phyloP scores from a whole-genome alignment of 92 coral and sea anemone genomes.

The Heliopora coerulea region DNA sequence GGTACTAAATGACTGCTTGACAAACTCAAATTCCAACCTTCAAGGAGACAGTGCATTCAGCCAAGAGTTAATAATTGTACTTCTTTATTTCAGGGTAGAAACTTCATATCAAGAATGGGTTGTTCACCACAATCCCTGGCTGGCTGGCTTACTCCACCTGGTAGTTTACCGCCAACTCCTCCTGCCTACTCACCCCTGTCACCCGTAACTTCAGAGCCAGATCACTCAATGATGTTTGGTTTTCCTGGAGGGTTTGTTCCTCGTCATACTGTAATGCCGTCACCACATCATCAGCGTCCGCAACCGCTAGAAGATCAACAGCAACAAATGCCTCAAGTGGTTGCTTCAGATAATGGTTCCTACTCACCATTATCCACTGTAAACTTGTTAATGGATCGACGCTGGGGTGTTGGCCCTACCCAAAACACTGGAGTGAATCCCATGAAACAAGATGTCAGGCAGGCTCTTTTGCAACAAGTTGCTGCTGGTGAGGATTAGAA shows the following conservation, averaged over 20 bases:
- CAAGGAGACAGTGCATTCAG: too few relatives aligned
- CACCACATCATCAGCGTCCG: slow-evolving; percentile 9
- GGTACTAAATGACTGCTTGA: too few relatives aligned
- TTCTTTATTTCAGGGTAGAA: slow-evolving; percentile 21
- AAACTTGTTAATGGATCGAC: slow-evolving; percentile 34
- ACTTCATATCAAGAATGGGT: slow-evolving; percentile 9
- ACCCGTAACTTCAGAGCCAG: slow-evolving; percentile 67
- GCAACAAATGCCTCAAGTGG: slow-evolving; percentile 37
- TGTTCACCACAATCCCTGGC: slow-evolving; percentile 22
- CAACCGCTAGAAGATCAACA: slow-evolving; percentile 31
- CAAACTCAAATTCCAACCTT: too few relatives aligned
- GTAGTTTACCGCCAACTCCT: slow-evolving; percentile 86
- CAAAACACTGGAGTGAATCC: slow-evolving; percentile 10
- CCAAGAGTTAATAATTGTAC: too few relatives aligned
- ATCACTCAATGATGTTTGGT: slow-evolving; percentile 79
- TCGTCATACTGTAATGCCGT: slow-evolving; percentile 51
- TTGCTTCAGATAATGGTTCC: slow-evolving; percentile 45
- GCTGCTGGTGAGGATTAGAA: slow-evolving; percentile 40
- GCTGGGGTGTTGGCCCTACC: slow-evolving; percentile 33
- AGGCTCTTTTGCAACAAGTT: slow-evolving; percentile 32
- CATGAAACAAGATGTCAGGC: slow-evolving; percentile 24
- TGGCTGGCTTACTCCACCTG: slow-evolving; percentile 82
- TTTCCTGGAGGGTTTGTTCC: slow-evolving; percentile 68
- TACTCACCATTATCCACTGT: slow-evolving; percentile 16
- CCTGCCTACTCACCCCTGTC: slow-evolving; percentile 66